Evolutionary conservation across 2,113 vertebrate species (phyloP), one percentile per base, ranked within the genome.

Genomic region (Ictalurus punctatus): DNA sequence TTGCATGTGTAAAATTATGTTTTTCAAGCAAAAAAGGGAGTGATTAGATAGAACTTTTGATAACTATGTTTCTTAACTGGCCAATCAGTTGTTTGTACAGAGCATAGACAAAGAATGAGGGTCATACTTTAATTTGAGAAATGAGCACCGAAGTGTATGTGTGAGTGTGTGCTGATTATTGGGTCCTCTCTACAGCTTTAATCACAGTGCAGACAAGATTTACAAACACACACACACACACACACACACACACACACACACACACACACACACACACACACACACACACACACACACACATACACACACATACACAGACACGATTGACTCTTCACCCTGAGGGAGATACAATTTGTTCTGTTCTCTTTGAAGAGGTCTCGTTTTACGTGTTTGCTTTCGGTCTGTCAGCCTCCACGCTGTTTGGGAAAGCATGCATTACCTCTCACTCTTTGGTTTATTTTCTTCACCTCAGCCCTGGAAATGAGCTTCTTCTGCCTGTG

Each of bases 331-430:
- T 76, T 81, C 81, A 86, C 86, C 90, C 87, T 90, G 90, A 91
- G 89, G 89, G 91, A 91, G 7, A 90, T 90, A 89, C 91, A 87
- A 93, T 93, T 91, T 93, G 92, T 92, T 93, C 59, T 40, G 69
- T 14, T 89, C 90, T 93, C 93, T 95, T 94, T 94, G 92, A 95
- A 94, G 91, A 48, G 86, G 90, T 85, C 92, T 94, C 88, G 92
- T 94, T 95, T 93, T 91, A 95, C 92, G 87, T 94, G 93, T 95
- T 95, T 95, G 94, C 93, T 82, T 94, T 95, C 84, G 90, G 92
- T 94, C 93, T 95, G 94, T 94, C 94, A 93, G 92, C 91, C 88
- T 83, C 88, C 40, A 58, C 19, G 37, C 40, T 37, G 56, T 91
- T 89, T 92, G 89, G 89, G 85, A 90, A 92, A 91, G 91, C 91